Conservation (phyloP, 2,113 vertebrate genomes). For the Sigmodon hispidus region DNA sequence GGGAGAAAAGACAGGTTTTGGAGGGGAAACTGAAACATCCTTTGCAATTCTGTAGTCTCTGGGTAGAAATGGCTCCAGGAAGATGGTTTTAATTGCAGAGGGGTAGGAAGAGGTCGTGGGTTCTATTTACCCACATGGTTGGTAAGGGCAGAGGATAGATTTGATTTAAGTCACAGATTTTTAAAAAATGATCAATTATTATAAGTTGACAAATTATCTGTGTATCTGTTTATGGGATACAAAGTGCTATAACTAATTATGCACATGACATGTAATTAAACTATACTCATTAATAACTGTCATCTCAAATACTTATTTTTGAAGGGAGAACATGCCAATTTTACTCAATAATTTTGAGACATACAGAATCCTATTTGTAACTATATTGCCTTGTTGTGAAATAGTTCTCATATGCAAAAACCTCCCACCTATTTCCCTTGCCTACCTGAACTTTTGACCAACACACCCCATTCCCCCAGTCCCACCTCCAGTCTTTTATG, state of each 20-base stretch:
- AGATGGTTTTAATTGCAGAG: neutral
- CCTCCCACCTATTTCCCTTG: neutral
- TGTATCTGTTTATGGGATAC: neutral
- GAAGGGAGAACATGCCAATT: neutral
- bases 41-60: neutral
- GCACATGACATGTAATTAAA: neutral
- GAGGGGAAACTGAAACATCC: neutral
- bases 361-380: neutral
- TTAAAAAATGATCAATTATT: slow-evolving; percentile 5
- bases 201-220: neutral
- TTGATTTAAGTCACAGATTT: neutral
- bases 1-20: neutral
- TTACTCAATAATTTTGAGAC: neutral
- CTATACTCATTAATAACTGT: neutral
- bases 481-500: neutral
- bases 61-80: neutral
- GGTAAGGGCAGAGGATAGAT: neutral
- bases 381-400: neutral
- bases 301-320: slow-evolving; percentile 10
- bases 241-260: neutral
- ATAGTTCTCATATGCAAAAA: neutral
- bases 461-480: neutral
- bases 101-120: neutral
- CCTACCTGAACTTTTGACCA: neutral
- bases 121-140: neutral